Base-by-base conservation (phyloP, 2,888 invertebrate species). In the Drosophila falleni region DNA sequence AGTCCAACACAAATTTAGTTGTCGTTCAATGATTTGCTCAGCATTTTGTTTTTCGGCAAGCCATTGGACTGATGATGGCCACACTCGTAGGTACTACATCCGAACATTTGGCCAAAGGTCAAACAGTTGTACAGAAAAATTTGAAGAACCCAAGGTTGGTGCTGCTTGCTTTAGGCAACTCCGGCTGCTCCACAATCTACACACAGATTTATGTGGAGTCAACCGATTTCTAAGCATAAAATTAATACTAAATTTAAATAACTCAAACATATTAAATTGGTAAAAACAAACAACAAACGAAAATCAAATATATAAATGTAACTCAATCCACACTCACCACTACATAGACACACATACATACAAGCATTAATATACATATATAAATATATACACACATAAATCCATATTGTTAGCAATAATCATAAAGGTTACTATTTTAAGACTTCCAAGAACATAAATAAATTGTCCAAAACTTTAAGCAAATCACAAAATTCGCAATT, bases 21-120 rank as follows among this genome's bases (percentile, higher is more conserved):
- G 89, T 91, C 90, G 84, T 90, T 90, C 76, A 90, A 91, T 80
- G 90, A 90, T 89, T 90, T 90, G 90, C 85, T 90, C 65, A 90
- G 89, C 79, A 90, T 90, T 80, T 90, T 90, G 62, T 90, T 90
- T 87, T 91, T 91, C 75, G 90, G 91, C 71, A 90, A 91, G 73
- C 81, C 87, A 71, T 71, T 91, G 70, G 85, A 90, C 69, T 87
- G 77, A 88, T 83, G 23, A 47, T 42, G 51, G 35, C 61, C 49
- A 33, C 19, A 39, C 37, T 10, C 62, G 71, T 74, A 74, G 70
- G 56, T 50, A 70, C 69, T 81, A 78, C 37, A 55, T 56, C 64
- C 78, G 31, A 6, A 10, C 31, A 80, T 87, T 78, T 83, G 89
- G 68, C 88, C 90, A 78, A 85, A 89, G 90, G 89, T 86, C 89